A percentile compares a stretch with the other conserved stretches of the same genome.
phyloP scores from a whole-genome alignment of 2,113 vertebrate genomes.

The Cyphomyrus plagiostoma region DNA sequence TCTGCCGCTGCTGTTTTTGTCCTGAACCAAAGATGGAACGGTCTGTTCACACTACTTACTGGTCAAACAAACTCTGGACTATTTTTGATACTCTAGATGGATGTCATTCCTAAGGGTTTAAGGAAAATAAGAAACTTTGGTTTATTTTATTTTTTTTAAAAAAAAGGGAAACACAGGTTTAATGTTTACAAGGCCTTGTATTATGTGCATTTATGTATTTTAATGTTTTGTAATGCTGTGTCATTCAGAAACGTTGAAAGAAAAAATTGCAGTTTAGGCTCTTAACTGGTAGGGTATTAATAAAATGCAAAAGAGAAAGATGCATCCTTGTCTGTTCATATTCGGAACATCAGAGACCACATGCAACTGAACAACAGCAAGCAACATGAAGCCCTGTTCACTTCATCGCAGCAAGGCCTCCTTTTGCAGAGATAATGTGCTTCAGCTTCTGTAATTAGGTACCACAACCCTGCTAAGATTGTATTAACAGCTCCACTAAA shows the following conservation, averaged over 20 bases:
- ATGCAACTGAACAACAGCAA: not conserved
- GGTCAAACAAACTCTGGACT: conserved; percentile 66
- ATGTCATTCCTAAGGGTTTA: conserved; percentile 78
- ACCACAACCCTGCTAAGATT: not conserved
- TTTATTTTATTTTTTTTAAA: not conserved
- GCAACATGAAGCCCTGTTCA: not conserved
- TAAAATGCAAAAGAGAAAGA: conserved; percentile 66
- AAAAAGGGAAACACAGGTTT: conserved; percentile 78
- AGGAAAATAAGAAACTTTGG: conserved; percentile 18
- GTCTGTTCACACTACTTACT: conserved; percentile 60
- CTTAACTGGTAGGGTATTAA: conserved; percentile 80
- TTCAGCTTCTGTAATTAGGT: not conserved
- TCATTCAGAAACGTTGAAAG: conserved; percentile 88
- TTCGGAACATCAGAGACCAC: not conserved
- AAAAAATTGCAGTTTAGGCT: conserved; percentile 83
- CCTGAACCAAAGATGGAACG: conserved; percentile 81
- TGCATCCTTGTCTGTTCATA: conserved; percentile 21
- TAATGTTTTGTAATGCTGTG: conserved; percentile 89
- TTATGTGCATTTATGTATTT: conserved; percentile 96
- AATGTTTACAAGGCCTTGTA: conserved; percentile 93
- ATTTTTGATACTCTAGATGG: conserved; percentile 82
- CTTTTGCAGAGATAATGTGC: not conserved
- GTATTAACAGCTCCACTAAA: not conserved
- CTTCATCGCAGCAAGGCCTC: not conserved
- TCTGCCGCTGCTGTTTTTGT: conserved; percentile 58